These are phyloP conservation scores for Orchestia grillus DNA, from an alignment of 1,140 invertebrate genomes.

Conservation along the genomic window DNA sequence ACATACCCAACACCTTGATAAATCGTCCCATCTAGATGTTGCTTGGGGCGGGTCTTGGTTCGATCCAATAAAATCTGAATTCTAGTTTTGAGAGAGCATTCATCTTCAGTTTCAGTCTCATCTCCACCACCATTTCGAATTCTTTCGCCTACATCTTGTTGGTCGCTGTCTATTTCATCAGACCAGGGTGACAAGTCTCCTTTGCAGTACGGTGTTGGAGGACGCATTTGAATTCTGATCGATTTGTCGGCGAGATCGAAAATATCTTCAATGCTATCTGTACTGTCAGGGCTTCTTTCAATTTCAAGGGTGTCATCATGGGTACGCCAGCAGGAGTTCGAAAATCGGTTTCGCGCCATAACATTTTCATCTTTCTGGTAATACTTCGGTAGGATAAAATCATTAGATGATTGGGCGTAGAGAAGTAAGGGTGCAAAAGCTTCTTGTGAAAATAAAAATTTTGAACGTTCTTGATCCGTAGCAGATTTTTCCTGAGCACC, in stretches of 20 bases:
- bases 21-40: background rate
- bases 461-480: background rate
- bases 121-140: background rate
- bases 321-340: background rate
- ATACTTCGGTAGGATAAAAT: background rate
- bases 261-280: background rate
- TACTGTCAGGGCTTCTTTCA: background rate
- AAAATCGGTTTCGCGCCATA: background rate
- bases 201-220: background rate
- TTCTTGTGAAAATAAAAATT: background rate
- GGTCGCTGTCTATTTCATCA: background rate
- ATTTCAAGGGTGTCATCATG: background rate
- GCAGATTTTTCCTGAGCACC: background rate
- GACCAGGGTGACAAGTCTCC: background rate
- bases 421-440: background rate
- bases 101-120: background rate
- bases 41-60: background rate
- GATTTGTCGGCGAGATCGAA: background rate
- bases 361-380: background rate
- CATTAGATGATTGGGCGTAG: background rate
- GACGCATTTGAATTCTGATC: constrained; percentile 12
- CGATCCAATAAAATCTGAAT: constrained; percentile 39
- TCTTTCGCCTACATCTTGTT: background rate
- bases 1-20: constrained; percentile 29
- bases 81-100: constrained; percentile 25